Evolutionary conservation across 1,140 invertebrate species (phyloP), one percentile per base, ranked within the genome.

Genomic region (Danaus melanippus): DNA sequence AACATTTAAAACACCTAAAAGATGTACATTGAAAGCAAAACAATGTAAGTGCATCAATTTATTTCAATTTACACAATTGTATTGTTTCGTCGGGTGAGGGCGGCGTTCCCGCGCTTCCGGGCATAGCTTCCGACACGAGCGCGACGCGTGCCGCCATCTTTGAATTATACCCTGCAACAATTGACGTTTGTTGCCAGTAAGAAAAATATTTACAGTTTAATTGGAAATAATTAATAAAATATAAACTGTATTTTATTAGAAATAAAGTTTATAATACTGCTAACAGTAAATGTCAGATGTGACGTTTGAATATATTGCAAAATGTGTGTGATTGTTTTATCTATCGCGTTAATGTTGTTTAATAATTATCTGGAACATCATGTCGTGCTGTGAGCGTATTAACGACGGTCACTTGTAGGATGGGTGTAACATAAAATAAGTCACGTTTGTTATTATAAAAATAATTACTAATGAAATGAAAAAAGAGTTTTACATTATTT

Each of bases 41-140:
- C 71, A 76, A 82, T 73, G 69, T 60, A 62, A 74, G 69, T 76
- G 68, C 77, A 75, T 79, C 79, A 82, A 86, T 86, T 84, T 86
- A 86, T 86, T 82, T 86, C 79, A 86, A 86, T 86, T 86, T 86
- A 84, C 79, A 76, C 67, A 69, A 76, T 69, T 51, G 78, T 66
- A 79, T 86, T 86, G 84, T 86, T 84, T 86, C 63, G 75, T 56
- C 58, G 67, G 58, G 74, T 58, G 71, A 72, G 78, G 70, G 79
- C 67, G 67, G 64, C 71, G 67, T 69, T 77, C 71, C 66, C 72
- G 71, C 65, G 72, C 77, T 82, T 84, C 84, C 84, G 79, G 77
- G 44, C 62, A 68, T 57, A 51, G 69, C 76, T 84, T 79, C 79
- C 79, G 82, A 66, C 82, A 84, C 82, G 82, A 69, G 74, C 67